Base-by-base conservation (phyloP, 2,888 invertebrate genomes). In the Hipparchia sbordonii region DNA sequence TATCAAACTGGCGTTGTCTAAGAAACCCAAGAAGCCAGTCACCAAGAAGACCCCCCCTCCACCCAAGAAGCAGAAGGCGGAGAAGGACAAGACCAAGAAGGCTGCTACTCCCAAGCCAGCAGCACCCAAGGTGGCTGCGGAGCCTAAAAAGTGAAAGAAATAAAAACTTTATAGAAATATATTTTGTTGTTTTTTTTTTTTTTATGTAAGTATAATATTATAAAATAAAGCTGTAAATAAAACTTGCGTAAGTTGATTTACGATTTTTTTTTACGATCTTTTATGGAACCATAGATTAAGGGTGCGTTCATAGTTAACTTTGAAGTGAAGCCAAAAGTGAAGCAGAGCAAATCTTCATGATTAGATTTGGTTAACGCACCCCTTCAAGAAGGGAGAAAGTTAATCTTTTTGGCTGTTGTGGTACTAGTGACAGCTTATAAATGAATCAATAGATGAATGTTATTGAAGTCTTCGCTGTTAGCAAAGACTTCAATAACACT, bases 1-100 rank as follows among this genome's bases (percentile, higher is more conserved):
- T 2, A 92, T 95, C 76, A 90, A 94, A 80, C 92, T 95, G 52
- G 94, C 92, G 0, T 86, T 92, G 52, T 87, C 94, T 1, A 93
- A 92, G 78, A 95, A 95, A 76, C 94, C 94, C 33, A 95, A 95
- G 86, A 92, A 94, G 87, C 88, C 92, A 0, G 88, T 78, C n/a
- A 84, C 84, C 0, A 91, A 94, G 85, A 94, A 94, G 74, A 93
- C 90, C 4, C 81, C 92, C 0, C 92, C 93, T 0, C 87, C 93
- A 0, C 89, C 91, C 79, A 90, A 89, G 82, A 88, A 85, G 83
- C 79, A 82, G 83, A 80, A 82, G 10, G 81, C 80, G 12, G 82
- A 79, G 51, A 77, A 77, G 59, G 69, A 71, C 84, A 83, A 78
- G 80, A 33, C 91, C 80, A 90, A 89, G 82, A 88, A 85, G 39